These are phyloP conservation scores for Lates calcarifer DNA, from an alignment of 2,113 vertebrate genomes.

Conservation along the genomic window DNA sequence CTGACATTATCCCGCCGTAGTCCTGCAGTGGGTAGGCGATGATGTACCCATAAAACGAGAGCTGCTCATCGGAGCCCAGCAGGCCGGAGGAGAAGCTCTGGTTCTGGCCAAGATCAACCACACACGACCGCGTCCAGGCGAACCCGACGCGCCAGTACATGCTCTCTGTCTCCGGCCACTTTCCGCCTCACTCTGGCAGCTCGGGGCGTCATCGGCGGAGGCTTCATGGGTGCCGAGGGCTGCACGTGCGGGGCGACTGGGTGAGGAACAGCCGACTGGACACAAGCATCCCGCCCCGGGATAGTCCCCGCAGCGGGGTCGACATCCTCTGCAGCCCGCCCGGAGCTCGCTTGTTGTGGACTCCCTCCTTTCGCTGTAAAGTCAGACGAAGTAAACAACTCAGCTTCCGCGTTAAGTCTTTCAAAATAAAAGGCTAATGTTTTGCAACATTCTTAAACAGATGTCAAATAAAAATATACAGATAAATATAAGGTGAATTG, in stretches of 20 bases:
- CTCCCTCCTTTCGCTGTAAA: conserved; percentile 6
- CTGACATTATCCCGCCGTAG: conserved; percentile 93
- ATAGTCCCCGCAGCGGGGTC: conserved; percentile 75
- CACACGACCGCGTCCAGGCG: conserved; percentile 92
- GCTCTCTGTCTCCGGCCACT: conserved; percentile 82
- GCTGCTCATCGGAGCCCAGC: conserved; percentile 90
- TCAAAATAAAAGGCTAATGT: conserved; percentile 51
- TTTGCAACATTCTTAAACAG: not conserved
- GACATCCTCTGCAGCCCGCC: conserved; percentile 79
- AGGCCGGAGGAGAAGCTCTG: conserved; percentile 91
- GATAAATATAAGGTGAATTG: not conserved
- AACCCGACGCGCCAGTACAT: conserved; percentile 97
- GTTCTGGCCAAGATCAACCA: conserved; percentile 93
- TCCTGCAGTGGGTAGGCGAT: conserved; percentile 94
- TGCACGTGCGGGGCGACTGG: conserved; percentile 30
- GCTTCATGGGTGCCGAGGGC: conserved; percentile 77
- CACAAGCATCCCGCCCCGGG: conserved; percentile 70
- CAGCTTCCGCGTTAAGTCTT: conserved; percentile 24
- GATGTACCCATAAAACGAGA: conserved; percentile 94
- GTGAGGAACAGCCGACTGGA: conserved; percentile 46
- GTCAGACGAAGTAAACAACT: rapidly evolving
- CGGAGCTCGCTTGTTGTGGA: conserved; percentile 46
- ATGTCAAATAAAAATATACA: not conserved
- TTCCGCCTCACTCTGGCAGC: conserved; percentile 81
- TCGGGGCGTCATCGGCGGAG: conserved; percentile 77